Conservation (phyloP, 2,113 vertebrate species). For the Monopterus albus region DNA sequence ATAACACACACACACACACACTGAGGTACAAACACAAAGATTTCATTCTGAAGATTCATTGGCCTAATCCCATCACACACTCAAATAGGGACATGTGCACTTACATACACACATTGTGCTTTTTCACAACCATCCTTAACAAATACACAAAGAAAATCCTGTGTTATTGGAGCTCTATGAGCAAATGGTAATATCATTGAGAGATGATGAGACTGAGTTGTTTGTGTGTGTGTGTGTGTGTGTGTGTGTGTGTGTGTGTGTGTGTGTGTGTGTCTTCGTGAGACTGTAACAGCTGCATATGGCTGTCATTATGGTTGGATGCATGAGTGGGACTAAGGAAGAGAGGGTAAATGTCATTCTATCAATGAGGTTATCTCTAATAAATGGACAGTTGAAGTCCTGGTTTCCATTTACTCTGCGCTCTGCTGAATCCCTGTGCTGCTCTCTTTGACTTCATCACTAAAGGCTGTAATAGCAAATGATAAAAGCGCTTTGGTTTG, state of each 20-base stretch:
- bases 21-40: slow-evolving; percentile 54
- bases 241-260: slow-evolving; percentile 25
- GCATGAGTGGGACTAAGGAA: slow-evolving; percentile 56
- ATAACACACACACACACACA: slow-evolving; percentile 21
- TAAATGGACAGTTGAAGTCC: slow-evolving; percentile 65
- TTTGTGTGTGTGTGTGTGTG: slow-evolving; percentile 25
- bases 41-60: slow-evolving; percentile 80
- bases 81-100: slow-evolving; percentile 60
- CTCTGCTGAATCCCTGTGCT: slow-evolving; percentile 28
- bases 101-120: slow-evolving; percentile 50
- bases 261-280: slow-evolving; percentile 25
- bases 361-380: slow-evolving; percentile 71
- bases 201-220: slow-evolving; percentile 43
- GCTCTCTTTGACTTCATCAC: slow-evolving; percentile 23
- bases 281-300: slow-evolving; percentile 29
- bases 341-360: slow-evolving; percentile 68
- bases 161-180: slow-evolving; percentile 65
- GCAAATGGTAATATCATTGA: slow-evolving; percentile 58
- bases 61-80: slow-evolving; percentile 73
- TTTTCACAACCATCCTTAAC: slow-evolving; percentile 50
- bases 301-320: slow-evolving; percentile 62
- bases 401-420: slow-evolving; percentile 61
- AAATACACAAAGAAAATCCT: slow-evolving; percentile 52
- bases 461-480: slow-evolving; percentile 41
- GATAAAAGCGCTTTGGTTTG: slow-evolving; percentile 17